A percentile compares a stretch with the other conserved stretches of the same genome.
These are phyloP conservation scores for Sabellastarte sp. DNA, from an alignment of 2,888 invertebrate genomes.

Conservation along the genomic window DNA sequence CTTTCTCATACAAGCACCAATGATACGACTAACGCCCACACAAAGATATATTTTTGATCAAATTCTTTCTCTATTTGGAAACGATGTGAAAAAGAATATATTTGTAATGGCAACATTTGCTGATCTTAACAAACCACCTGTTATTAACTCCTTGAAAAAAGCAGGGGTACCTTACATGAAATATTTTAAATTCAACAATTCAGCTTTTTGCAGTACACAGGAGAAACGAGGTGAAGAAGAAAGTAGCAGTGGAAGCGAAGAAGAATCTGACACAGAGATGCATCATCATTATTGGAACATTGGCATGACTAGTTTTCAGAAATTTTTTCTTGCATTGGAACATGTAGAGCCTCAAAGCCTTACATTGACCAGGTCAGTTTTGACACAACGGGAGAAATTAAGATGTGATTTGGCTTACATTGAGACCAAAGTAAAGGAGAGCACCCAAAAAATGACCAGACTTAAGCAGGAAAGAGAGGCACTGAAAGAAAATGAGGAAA, in stretches of 20 bases:
- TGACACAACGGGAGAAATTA: background rate
- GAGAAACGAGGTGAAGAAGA: background rate
- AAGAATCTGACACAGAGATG: background rate
- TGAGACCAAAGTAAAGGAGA: background rate
- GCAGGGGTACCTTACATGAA: background rate
- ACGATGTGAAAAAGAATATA: background rate
- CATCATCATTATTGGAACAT: background rate
- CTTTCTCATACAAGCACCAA: background rate
- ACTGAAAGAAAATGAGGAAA: background rate
- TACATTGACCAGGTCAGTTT: background rate
- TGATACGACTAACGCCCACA: background rate
- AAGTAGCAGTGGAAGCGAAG: background rate
- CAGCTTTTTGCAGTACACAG: background rate
- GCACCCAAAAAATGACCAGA: background rate
- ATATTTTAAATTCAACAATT: background rate
- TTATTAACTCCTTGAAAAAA: background rate
- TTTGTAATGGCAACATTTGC: background rate
- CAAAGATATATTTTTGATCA: background rate
- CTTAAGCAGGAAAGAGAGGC: background rate
- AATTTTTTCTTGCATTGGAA: background rate
- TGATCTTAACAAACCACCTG: background rate
- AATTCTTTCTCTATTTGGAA: background rate
- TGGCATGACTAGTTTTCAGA: background rate
- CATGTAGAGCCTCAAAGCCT: background rate
- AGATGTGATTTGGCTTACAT: background rate